Base-by-base conservation (phyloP, 2,113 vertebrate genomes). In the Phoxinus phoxinus region DNA sequence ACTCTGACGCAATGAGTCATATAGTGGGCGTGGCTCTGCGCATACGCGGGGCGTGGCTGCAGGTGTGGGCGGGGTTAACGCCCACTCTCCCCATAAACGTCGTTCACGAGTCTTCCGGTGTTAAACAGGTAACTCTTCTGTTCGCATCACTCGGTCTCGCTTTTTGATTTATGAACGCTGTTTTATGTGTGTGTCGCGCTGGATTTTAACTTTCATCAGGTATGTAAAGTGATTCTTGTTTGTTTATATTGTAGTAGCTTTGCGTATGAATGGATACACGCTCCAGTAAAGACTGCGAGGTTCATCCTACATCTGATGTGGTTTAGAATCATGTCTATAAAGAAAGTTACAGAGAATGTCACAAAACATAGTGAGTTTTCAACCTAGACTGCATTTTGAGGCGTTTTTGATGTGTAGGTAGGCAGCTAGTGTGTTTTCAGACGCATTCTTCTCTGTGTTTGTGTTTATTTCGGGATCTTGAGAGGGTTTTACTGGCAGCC, bases 31-130 rank as follows among this genome's bases (percentile, higher is more conserved):
- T 71, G 67, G 37, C 15, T 71, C 67, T 9, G 27, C 11, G 6
- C 6, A 12, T 2, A 4, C 2, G 0, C 6, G 48, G 58, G 78
- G 78, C 79, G 59, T 51, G 44, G 1, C 17, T 23, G 61, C 61
- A 46, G 41, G 59, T 65, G 79, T 81, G 79, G 61, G 61, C 79
- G 61, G 8, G 4, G 79, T 67, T 81, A 48, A 61, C 21, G 8
- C 3, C 15, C 17, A 6, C 51, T 5, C 48, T 3, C 51, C 13
- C 3, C 13, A 41, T 46, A 19, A 6, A 2, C 19, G 19, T 21
- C 44, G 41, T 13, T 32, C 19, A 3, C 2, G 10, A 65, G 61
- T 67, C 61, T 69, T 81, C 58, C 19, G 78, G 15, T 25, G n/a
- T 4, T 15, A 9, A 63, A 81, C 61, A 81, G 79, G 79, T 81